Evolutionary conservation across 2,888 invertebrate species (phyloP).

Genomic region (Tryphoninae sp.): DNA sequence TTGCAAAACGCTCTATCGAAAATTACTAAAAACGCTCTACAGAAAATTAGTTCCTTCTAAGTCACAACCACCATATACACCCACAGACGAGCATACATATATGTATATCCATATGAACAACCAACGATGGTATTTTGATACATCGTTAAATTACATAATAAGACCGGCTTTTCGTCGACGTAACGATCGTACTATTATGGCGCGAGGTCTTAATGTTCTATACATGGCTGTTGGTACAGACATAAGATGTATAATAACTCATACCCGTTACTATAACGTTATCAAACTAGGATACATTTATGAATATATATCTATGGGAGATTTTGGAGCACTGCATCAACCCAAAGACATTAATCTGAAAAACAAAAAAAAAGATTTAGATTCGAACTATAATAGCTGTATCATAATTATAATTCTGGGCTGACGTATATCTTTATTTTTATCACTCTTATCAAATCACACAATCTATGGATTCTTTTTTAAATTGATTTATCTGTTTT

Average conservation of each 20-base stretch:
- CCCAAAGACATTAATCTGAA: not conserved
- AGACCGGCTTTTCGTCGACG: constrained; percentile 58
- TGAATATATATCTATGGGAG: not conserved
- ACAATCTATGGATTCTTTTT: not conserved
- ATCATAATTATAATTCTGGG: no score
- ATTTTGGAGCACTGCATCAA: not conserved
- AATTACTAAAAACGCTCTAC: no score
- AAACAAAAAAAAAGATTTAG: no score
- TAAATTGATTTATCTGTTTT: no score
- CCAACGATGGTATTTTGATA: constrained; percentile 31
- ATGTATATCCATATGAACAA: not conserved
- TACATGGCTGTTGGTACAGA: not conserved
- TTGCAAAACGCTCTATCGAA: no score
- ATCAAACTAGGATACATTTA: constrained; percentile 18
- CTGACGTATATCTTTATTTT: not conserved
- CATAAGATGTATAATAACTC: constrained; percentile 8
- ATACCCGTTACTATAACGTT: constrained; percentile 37
- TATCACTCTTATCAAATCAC: not conserved
- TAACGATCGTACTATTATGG: constrained; percentile 58
- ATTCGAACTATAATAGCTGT: no score
- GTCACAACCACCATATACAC: not conserved
- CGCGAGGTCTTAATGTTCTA: constrained; percentile 50
- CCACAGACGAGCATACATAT: not conserved
- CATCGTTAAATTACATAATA: constrained; percentile 57
- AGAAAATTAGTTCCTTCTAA: not conserved